These are phyloP conservation scores for Resseliella maxima DNA, from an alignment of 2,888 invertebrate species.

Conservation along the genomic window DNA sequence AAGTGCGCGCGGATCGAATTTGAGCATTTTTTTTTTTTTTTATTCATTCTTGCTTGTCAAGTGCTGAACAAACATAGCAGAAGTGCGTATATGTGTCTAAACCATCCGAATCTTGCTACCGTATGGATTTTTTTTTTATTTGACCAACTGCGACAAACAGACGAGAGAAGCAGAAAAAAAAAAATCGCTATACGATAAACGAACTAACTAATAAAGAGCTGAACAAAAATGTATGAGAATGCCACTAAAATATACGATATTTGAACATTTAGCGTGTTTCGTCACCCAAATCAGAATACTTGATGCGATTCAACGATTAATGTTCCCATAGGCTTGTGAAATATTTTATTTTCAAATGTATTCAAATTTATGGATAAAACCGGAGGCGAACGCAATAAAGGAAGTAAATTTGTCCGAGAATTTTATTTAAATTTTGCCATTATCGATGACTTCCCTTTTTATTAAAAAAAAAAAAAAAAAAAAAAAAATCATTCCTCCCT, in stretches of 20 bases:
- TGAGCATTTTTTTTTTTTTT: neutral
- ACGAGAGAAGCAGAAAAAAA: too few relatives aligned
- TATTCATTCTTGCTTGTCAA: neutral
- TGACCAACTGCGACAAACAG: slow-evolving; percentile 50
- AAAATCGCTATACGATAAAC: neutral
- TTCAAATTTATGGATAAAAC: neutral
- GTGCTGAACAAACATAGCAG: slow-evolving; percentile 7
- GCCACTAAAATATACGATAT: neutral
- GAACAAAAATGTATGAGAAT: neutral
- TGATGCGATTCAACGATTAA: neutral
- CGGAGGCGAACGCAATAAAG: neutral
- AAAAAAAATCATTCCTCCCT: slow-evolving; percentile 26
- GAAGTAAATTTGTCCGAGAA: slow-evolving; percentile 9
- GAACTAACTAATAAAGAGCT: neutral
- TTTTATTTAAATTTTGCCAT: neutral
- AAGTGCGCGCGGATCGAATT: slow-evolving; percentile 41
- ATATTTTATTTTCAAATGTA: neutral
- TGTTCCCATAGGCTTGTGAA: neutral
- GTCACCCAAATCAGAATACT: slow-evolving; percentile 5
- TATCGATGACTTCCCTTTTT: neutral
- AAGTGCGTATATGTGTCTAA: neutral
- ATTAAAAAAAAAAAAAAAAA: too few relatives aligned
- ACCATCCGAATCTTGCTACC: neutral
- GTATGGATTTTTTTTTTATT: slow-evolving; percentile 45
- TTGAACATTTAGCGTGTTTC: neutral